Base-by-base conservation (phyloP, 2,888 invertebrate genomes). In the Antitype chi region DNA sequence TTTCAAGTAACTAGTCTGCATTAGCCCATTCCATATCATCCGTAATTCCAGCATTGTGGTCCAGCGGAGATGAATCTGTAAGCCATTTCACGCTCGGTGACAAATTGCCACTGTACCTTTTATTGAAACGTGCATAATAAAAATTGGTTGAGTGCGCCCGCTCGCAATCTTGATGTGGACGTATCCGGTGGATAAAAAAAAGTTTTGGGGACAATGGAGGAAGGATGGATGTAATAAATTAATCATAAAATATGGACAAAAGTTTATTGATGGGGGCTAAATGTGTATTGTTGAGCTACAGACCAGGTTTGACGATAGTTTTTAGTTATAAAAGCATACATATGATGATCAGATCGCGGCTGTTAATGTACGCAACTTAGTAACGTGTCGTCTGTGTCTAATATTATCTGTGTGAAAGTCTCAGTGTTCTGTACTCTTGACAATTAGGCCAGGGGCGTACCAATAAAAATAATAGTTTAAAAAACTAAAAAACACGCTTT, bases 101-200 rank as follows among this genome's bases (percentile, higher is more conserved):
- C 89, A 91, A 90, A 91, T 90, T 87, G 89, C 89, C 88, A 87
- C 88, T 88, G 89, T 88, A 86, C 85, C 87, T 89, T 91, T 90
- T 90, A 92, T 91, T 89, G 88, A 87, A 81, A 78, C 85, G 85
- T 85, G 85, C 81, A 86, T 87, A 84, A 85, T 87, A 88, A 84
- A 81, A 89, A 85, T 83, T 86, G 89, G 86, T 82, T 80, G 82
- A 89, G 79, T 81, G 86, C 79, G 77, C 76, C 32, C 78, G 74
- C 82, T 83, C 63, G 76, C 85, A 81, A 82, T 84, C 85, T 87
- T 87, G 78, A 87, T 87, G 78, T 78, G 72, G 60, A 77, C 74
- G 85, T 74, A 85, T 87, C 87, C 87, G 85, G 89, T 76, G 70
- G 38, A 84, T 71, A 75, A 82, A 87, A 82, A 87, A 84, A 73